Evolutionary conservation across 2,797 vertebrate species (phyloP).

Genomic region (Sparidentex hasta): DNA sequence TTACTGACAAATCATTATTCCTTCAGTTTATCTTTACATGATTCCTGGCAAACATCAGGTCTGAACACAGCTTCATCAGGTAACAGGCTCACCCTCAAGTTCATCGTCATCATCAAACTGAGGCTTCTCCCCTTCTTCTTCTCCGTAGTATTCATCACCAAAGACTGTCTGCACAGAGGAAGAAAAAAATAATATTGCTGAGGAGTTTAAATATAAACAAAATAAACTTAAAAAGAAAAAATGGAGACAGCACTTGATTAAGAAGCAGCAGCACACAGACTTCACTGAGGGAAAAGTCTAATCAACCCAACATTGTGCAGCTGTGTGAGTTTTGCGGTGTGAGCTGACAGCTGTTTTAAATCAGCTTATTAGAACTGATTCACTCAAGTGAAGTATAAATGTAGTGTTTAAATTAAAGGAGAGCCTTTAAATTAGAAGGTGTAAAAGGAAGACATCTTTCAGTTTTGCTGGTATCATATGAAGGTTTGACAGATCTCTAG

Average conservation of each 20-base stretch:
- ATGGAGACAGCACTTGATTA: too few species aligned
- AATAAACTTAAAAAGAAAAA: not conserved
- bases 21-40: too few species aligned
- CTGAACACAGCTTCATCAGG: not conserved
- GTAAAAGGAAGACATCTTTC: too few species aligned
- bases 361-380: not conserved
- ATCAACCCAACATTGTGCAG: constrained; percentile 10
- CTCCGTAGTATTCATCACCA: constrained; percentile 89
- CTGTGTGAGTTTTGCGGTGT: not conserved
- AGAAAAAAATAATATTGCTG: not conserved
- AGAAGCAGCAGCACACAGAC: too few species aligned
- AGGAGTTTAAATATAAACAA: not conserved
- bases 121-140: constrained; percentile 89
- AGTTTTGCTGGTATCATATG: too few species aligned
- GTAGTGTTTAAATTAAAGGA: too few species aligned
- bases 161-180: constrained; percentile 86
- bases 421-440: too few species aligned
- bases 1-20: too few species aligned
- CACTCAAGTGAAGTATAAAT: too few species aligned
- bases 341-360: not conserved
- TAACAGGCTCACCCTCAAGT: constrained; percentile 82
- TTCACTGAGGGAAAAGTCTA: not conserved
- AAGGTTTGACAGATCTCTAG: too few species aligned
- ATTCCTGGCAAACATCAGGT: not conserved
- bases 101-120: constrained; percentile 89